Conservation (phyloP, 2,113 vertebrate species). For the Zosterops hypoxanthus region DNA sequence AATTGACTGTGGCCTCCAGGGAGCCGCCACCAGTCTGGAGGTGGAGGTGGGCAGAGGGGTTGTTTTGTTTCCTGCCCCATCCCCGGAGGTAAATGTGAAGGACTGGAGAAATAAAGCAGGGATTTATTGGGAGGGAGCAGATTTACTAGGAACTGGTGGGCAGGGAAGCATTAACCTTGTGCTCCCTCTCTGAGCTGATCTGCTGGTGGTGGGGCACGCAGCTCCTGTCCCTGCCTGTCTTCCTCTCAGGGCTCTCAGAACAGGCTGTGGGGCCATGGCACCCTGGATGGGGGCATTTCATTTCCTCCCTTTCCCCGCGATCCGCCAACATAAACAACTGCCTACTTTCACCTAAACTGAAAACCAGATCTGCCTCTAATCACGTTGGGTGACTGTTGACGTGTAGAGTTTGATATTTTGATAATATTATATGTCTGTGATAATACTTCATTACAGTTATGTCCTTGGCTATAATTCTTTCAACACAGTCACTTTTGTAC, state of each 20-base stretch:
- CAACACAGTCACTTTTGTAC: slow-evolving; percentile 7
- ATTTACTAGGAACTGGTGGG: background rate
- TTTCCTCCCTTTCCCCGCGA: background rate
- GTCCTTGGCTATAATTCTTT: slow-evolving; percentile 59
- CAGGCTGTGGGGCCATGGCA: background rate
- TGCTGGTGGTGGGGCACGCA: accelerated
- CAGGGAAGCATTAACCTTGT: background rate
- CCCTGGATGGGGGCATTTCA: background rate
- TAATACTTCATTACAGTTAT: slow-evolving; percentile 52
- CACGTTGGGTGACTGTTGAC: background rate
- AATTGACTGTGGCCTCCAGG: background rate
- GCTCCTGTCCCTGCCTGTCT: background rate
- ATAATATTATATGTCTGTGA: slow-evolving; percentile 31
- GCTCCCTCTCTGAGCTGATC: background rate
- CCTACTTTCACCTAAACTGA: background rate
- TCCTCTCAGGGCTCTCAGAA: background rate
- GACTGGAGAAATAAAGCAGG: background rate
- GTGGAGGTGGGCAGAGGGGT: background rate
- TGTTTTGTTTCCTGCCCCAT: background rate
- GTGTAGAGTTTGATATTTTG: slow-evolving; percentile 48
- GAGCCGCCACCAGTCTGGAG: background rate
- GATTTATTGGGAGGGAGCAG: slow-evolving; percentile 34
- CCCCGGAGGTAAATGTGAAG: background rate
- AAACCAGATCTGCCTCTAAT: slow-evolving; percentile 46
- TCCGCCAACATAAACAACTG: slow-evolving; percentile 8